A percentile compares a stretch with the other conserved stretches of the same genome.
These are phyloP conservation scores for Poeciliopsis presidionis DNA, from an alignment of 2,797 vertebrate genomes.

Conservation along the genomic window DNA sequence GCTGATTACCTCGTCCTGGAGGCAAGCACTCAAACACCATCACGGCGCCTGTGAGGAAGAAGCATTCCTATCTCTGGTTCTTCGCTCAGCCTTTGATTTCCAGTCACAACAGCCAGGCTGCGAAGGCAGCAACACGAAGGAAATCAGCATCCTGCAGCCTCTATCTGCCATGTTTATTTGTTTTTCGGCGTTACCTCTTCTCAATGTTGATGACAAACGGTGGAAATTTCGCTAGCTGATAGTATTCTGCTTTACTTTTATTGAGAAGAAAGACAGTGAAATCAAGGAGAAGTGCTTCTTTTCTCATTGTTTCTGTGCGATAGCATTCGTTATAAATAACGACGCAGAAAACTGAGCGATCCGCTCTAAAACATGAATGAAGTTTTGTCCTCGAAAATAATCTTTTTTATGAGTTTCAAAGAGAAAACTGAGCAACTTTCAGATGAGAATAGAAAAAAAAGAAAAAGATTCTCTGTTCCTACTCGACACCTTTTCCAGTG, in stretches of 20 bases:
- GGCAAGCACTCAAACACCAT: conserved; percentile 29
- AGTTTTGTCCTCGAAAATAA: conserved; percentile 17
- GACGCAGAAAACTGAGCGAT: conserved; percentile 35
- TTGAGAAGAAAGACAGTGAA: background rate
- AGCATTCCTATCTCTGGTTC: conserved; percentile 18
- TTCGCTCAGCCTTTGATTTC: conserved; percentile 29
- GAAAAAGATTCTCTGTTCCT: background rate
- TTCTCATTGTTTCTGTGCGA: conserved; percentile 21
- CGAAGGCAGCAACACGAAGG: conserved; percentile 28
- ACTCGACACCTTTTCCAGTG: background rate
- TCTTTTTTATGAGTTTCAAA: conserved; percentile 17
- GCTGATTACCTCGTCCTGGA: conserved; percentile 62
- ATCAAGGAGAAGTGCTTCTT: conserved; percentile 44
- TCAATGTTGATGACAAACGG: conserved; percentile 64
- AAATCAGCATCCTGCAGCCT: conserved; percentile 40
- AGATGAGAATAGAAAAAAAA: background rate
- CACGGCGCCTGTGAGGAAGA: conserved; percentile 15
- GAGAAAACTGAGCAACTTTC: conserved; percentile 8
- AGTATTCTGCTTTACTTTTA: background rate
- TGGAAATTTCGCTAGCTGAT: conserved; percentile 33
- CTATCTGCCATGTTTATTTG: conserved; percentile 6
- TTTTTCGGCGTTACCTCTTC: conserved; percentile 21
- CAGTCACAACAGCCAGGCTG: conserved; percentile 30
- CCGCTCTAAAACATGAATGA: conserved; percentile 27
- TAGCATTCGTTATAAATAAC: conserved; percentile 34